These are phyloP conservation scores for Urocyon cinereoargenteus DNA, from an alignment of 2,797 vertebrate genomes.

Conservation along the genomic window DNA sequence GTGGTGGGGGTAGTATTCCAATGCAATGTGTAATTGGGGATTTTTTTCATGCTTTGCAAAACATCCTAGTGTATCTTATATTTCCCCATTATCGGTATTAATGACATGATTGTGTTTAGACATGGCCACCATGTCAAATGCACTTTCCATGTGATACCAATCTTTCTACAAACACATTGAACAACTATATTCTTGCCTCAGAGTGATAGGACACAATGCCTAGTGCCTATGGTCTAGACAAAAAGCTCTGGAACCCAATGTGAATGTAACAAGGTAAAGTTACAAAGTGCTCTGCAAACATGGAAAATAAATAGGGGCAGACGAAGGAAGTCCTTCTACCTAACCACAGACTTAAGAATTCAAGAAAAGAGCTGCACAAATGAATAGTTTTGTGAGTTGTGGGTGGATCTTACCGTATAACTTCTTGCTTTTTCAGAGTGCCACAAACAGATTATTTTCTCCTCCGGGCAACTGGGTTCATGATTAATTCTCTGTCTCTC, in stretches of 20 bases:
- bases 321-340: not conserved
- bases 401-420: not conserved
- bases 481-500: conserved; percentile 59
- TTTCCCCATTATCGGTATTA: conserved; percentile 72
- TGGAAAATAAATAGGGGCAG: not conserved
- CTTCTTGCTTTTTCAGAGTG: not conserved
- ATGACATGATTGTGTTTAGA: conserved; percentile 12
- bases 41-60: conserved; percentile 74
- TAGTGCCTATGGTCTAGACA: not conserved
- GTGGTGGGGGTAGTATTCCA: conserved; percentile 68
- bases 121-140: not conserved
- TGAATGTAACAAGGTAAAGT: not conserved
- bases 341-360: not conserved
- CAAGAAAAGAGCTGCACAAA: not conserved
- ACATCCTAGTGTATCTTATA: conserved; percentile 56
- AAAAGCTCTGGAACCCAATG: not conserved
- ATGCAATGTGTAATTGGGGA: conserved; percentile 52
- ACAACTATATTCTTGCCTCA: not conserved
- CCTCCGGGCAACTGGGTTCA: not conserved
- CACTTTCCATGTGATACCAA: not conserved
- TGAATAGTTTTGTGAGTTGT: not conserved
- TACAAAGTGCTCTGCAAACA: not conserved
- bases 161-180: not conserved
- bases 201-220: not conserved
- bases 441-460: not conserved